These are phyloP conservation scores for Chloroclystis v-ata DNA, from an alignment of 2,888 invertebrate genomes.

Conservation along the genomic window DNA sequence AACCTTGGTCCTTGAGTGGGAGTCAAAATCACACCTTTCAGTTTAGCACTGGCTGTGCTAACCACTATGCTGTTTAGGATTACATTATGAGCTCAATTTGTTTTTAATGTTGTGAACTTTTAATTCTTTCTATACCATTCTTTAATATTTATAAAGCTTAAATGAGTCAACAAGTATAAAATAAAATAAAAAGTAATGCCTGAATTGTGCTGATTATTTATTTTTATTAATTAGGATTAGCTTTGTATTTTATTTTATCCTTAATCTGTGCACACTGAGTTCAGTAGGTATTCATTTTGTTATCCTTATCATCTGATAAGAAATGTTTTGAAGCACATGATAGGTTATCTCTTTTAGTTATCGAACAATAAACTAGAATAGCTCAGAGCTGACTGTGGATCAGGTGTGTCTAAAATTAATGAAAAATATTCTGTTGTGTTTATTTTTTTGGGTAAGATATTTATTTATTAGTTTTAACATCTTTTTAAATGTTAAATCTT, in stretches of 20 bases:
- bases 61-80: too few species aligned
- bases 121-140: too few species aligned
- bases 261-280: not conserved
- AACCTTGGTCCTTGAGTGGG: too few species aligned
- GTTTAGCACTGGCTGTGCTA: too few species aligned
- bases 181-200: too few species aligned
- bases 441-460: slow-evolving; percentile 11
- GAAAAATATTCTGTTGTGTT: not conserved
- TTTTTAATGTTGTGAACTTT: not conserved
- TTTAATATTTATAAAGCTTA: not conserved
- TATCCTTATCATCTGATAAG: slow-evolving; percentile 27
- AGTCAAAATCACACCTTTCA: too few species aligned
- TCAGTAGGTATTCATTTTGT: slow-evolving; percentile 12
- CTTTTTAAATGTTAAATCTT: too few species aligned
- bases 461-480: too few species aligned
- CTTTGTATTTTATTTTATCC: not conserved
- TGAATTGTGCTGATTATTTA: too few species aligned
- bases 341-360: slow-evolving; percentile 22
- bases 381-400: slow-evolving; percentile 9
- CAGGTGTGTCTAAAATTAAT: slow-evolving; percentile 6
- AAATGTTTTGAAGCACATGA: slow-evolving; percentile 26
- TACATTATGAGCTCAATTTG: too few species aligned
- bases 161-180: too few species aligned
- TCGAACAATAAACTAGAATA: slow-evolving; percentile 15
- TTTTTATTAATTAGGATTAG: not conserved